Base-by-base conservation (phyloP, 1,140 invertebrate species). In the Dolichoris vasculosae region DNA sequence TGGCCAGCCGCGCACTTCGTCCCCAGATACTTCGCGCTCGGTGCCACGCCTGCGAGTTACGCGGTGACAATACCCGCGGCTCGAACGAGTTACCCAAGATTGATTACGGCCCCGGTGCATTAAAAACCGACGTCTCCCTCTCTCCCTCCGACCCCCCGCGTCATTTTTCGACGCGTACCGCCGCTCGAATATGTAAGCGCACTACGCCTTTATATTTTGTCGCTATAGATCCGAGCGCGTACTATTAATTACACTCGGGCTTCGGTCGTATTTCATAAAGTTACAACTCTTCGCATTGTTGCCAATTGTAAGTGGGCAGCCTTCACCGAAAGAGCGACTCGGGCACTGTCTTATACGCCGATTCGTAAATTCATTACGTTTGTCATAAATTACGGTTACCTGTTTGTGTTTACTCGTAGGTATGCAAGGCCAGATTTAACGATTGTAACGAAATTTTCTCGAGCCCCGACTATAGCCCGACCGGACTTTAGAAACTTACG, bases 241-340 rank as follows among this genome's bases (percentile, higher is more conserved):
- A 38, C 64, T 23, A 81, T 81, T 81, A 46, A 69, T 81, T 81
- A 71, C 30, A 15, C 35, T 15, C 15, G n/a, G 11, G 17, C 59
- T 71, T 40, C 26, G 40, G 26, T 81, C 79, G 78, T 81, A 81
- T 81, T 81, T 81, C 78, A 81, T 67, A 48, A 63, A 67, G 30
- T 38, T 59, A 79, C 51, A 79, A 63, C 55, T 51, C 55, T 26
- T 35, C 17, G 43, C 11, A 75, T 75, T 48, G 73, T 59, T 63
- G 77, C 17, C 8, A 38, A 23, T 79, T 8, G 35, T 38, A 20
- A 35, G 8, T 7, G 48, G 30, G 23, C 13, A 15, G 64, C 32
- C 11, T n/a, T 35, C 64, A 32, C 11, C 3, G 48, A 51, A 51
- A 51, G 15, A 51, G 48, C 20, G 20, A 51, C 15, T 3, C 64